A percentile compares a stretch with the other conserved stretches of the same genome.
Evolutionary conservation across 2,113 vertebrate genomes (phyloP).

Genomic region (Motacilla alba): DNA sequence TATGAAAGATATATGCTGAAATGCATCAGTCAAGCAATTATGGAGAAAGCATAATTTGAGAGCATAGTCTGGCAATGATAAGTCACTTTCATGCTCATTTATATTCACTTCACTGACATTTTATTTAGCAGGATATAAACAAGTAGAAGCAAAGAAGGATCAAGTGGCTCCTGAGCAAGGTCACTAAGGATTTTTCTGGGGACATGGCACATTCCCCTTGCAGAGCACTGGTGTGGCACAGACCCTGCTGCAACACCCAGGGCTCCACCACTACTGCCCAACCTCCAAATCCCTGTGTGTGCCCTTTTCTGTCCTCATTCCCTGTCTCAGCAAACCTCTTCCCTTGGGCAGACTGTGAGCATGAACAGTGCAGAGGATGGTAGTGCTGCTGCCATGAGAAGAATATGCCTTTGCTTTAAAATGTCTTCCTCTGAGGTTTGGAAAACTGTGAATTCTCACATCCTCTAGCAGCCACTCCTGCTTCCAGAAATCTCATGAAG

Average conservation of each 20-base stretch:
- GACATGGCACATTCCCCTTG: accelerated
- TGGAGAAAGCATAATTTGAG: not conserved
- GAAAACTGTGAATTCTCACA: not conserved
- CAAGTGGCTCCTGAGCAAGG: not conserved
- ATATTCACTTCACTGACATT: constrained; percentile 17
- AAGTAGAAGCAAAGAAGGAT: not conserved
- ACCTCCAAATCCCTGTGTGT: not conserved
- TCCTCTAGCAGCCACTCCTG: not conserved
- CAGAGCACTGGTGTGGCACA: not conserved
- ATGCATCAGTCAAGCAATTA: constrained; percentile 16
- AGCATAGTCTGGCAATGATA: not conserved
- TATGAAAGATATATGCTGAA: constrained; percentile 16
- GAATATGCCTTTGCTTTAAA: not conserved
- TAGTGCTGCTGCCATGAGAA: not conserved
- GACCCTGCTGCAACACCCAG: not conserved
- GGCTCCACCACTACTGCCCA: not conserved
- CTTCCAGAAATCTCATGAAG: not conserved
- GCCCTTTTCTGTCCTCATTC: not conserved
- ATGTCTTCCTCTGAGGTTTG: not conserved
- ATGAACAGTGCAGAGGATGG: not conserved
- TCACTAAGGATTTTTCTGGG: not conserved
- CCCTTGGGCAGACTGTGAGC: not conserved
- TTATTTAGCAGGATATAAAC: not conserved
- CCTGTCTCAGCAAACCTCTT: not conserved
- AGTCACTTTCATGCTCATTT: constrained; percentile 25